Evolutionary conservation across 2,888 invertebrate genomes (phyloP).

Genomic region (Eremobia ochroleuca): DNA sequence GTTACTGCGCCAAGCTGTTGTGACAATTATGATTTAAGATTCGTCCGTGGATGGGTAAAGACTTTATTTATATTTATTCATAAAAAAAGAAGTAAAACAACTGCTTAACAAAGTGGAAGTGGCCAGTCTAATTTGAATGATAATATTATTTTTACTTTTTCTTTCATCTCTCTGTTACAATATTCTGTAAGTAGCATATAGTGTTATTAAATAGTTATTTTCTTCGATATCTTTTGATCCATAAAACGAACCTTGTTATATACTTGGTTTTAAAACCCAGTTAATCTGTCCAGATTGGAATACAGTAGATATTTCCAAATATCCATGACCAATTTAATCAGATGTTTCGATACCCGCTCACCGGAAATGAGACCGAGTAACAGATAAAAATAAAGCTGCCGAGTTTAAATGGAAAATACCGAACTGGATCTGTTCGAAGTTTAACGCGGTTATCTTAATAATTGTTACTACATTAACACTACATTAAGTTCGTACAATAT

Average conservation of each 20-base stretch:
- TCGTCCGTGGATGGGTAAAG: neutral
- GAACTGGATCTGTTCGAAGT: slow-evolving; percentile 34
- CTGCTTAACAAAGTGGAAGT: neutral
- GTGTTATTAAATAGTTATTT: too few relatives aligned
- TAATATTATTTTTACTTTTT: neutral
- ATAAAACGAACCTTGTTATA: neutral
- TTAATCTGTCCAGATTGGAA: slow-evolving; percentile 42
- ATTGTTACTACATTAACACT: slow-evolving; percentile 25
- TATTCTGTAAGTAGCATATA: neutral
- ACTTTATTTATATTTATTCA: neutral
- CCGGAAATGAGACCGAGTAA: slow-evolving; percentile 64
- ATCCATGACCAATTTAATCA: slow-evolving; percentile 58
- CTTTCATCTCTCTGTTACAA: neutral
- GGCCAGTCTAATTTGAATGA: neutral
- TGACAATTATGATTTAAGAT: slow-evolving; percentile 12
- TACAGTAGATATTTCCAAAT: slow-evolving; percentile 47
- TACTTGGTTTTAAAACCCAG: slow-evolving; percentile 2
- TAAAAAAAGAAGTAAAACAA: neutral
- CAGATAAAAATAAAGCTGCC: slow-evolving; percentile 60
- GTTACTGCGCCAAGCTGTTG: slow-evolving; percentile 3
- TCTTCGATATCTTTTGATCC: neutral
- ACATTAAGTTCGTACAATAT: slow-evolving; percentile 25
- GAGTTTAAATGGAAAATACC: slow-evolving; percentile 53
- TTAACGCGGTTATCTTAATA: slow-evolving; percentile 17
- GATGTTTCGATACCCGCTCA: slow-evolving; percentile 57